Evolutionary conservation across 2,113 vertebrate species (phyloP), one percentile per base, ranked within the genome.

Genomic region (Pardalotus punctatus): DNA sequence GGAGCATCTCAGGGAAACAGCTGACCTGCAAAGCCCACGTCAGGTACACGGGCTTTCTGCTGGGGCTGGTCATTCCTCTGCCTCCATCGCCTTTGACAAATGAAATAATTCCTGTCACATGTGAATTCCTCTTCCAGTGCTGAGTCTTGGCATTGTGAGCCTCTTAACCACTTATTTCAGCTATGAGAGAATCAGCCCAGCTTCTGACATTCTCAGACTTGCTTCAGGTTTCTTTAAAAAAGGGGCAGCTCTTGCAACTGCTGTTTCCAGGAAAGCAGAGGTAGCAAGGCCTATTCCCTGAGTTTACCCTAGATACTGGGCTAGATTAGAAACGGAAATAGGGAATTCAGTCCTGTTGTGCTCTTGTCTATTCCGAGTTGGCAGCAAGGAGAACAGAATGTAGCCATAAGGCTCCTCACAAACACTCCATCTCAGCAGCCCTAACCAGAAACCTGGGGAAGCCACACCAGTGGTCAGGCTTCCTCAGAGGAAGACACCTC

Each of bases 101-200:
- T 17, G 28, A 45, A 92, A 93, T 86, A 78, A 88, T 81, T 94
- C 47, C 60, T 92, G 86, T 92, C 76, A 43, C 64, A 40, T 90
- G 76, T 74, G 88, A 78, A 78, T 86, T 95, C 69, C 38, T 86
- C 76, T 92, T 86, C 88, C 56, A 92, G 12, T 2, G 19, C 76
- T 64, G 67, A 83, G n/a, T 78, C 51, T 92, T 95, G 96, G 93
- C 80, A 40, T 29, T 3, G 2, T 43, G 94, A 47, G 22, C 38
- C 31, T 78, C 80, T 88, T 88, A 94, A 92, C 82, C 69, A 47
- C 72, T 86, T 94, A 51, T 92, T 83, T 94, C 76, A 92, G 80
- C 76, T 84, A 60, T 6, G 56, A 54, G 61, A 90, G 64, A 86
- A 84, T 92, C 88, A 88, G 80, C 38, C 17, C 47, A 74, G 93